A percentile compares a stretch with the other conserved stretches of the same genome.
Evolutionary conservation across 2,797 vertebrate species (phyloP).

Genomic region (Sus cebifrons): DNA sequence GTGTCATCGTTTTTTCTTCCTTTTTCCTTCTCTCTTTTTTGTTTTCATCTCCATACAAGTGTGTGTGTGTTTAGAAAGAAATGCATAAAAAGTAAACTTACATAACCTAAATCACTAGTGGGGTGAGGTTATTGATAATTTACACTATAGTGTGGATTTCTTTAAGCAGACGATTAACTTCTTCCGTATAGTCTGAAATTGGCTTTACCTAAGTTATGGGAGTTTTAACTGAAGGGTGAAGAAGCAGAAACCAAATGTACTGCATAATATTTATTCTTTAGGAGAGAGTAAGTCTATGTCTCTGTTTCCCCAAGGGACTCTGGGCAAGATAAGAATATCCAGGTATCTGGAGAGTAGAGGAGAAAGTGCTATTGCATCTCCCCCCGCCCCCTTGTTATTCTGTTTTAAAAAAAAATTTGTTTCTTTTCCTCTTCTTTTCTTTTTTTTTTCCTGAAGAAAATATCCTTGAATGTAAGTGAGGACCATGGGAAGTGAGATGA

Average conservation of each 20-base stretch:
- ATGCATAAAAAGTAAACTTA: conserved; percentile 47
- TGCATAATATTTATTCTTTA: conserved; percentile 3
- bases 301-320: background rate
- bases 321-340: background rate
- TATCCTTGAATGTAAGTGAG: conserved; percentile 37
- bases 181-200: conserved; percentile 51
- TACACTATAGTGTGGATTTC: conserved; percentile 28
- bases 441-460: conserved; percentile 10
- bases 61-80: conserved; percentile 50
- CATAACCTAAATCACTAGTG: background rate
- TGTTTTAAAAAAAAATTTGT: background rate
- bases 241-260: conserved; percentile 53
- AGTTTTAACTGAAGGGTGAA: conserved; percentile 60
- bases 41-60: conserved; percentile 21
- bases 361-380: conserved; percentile 31
- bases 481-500: conserved; percentile 12
- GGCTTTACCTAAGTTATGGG: conserved; percentile 1
- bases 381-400: background rate
- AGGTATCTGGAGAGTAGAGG: background rate
- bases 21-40: background rate
- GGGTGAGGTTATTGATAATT: conserved; percentile 57
- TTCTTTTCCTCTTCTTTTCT: background rate
- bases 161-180: conserved; percentile 57
- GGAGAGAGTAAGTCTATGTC: background rate
- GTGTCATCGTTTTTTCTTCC: background rate